These are phyloP conservation scores for Melieria omissa DNA, from an alignment of 2,888 invertebrate species.

Conservation along the genomic window DNA sequence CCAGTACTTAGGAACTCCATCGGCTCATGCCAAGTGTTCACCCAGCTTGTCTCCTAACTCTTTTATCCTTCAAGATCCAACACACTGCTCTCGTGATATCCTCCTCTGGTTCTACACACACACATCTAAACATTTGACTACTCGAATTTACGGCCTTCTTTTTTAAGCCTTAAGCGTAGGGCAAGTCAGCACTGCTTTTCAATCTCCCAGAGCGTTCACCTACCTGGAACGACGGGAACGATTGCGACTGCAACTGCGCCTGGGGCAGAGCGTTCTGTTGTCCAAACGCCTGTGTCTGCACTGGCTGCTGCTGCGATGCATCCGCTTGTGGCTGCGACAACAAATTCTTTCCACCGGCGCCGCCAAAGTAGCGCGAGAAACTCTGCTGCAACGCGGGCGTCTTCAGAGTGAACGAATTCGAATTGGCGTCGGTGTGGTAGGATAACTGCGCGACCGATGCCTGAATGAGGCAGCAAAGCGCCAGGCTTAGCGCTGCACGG, in stretches of 20 bases:
- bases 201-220: too few species aligned
- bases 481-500: neutral
- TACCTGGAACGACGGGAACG: too few species aligned
- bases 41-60: too few species aligned
- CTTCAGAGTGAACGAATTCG: slow-evolving; percentile 64
- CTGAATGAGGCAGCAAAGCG: slow-evolving; percentile 41
- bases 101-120: too few species aligned
- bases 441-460: slow-evolving; percentile 57
- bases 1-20: too few species aligned
- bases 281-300: slow-evolving; percentile 2
- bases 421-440: slow-evolving; percentile 62
- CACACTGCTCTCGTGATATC: too few species aligned
- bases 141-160: too few species aligned
- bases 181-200: too few species aligned
- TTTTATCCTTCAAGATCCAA: too few species aligned
- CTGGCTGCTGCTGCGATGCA: slow-evolving; percentile 34
- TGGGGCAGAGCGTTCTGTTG: slow-evolving; percentile 11
- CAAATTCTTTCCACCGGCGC: slow-evolving; percentile 46
- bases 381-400: slow-evolving; percentile 64
- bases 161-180: too few species aligned
- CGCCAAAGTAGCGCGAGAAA: slow-evolving; percentile 64
- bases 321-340: slow-evolving; percentile 39
- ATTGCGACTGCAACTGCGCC: slow-evolving; percentile 4
- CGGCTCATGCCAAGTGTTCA: too few species aligned
- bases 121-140: too few species aligned